phyloP scores from a whole-genome alignment of 1,140 invertebrate species.

The Drosophila sp. region DNA sequence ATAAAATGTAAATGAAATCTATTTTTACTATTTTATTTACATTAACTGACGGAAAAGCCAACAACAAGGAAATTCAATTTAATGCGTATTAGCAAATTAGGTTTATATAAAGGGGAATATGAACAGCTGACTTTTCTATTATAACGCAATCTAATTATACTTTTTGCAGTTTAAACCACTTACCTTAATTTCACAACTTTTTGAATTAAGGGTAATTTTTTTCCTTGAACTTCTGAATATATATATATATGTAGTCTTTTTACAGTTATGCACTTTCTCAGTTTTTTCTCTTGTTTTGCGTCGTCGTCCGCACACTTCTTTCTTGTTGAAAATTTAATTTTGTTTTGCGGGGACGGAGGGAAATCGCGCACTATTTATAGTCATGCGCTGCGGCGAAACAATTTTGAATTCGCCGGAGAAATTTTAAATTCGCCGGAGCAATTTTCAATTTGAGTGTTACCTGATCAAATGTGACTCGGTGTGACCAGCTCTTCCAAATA shows the following conservation, averaged over 20 bases:
- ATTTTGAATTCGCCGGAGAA: too few relatives aligned
- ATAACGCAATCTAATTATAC: not conserved
- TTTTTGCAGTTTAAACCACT: not conserved
- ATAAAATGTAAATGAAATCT: constrained; percentile 20
- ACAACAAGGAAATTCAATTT: not conserved
- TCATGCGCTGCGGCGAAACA: too few relatives aligned
- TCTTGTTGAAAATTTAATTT: not conserved
- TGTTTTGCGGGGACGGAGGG: not conserved
- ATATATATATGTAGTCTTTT: constrained; percentile 1
- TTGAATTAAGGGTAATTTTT: not conserved
- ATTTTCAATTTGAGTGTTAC: too few relatives aligned
- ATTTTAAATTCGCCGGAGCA: too few relatives aligned
- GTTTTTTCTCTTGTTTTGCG: not conserved
- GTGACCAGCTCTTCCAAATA: too few relatives aligned
- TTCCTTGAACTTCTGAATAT: not conserved
- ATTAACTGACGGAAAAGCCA: not conserved
- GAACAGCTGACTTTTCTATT: not conserved
- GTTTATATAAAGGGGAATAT: not conserved
- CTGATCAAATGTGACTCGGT: too few relatives aligned
- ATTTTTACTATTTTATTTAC: not conserved
- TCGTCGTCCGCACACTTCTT: not conserved
- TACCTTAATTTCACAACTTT: not conserved
- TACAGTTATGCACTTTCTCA: not conserved
- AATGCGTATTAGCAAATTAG: constrained; percentile 8
- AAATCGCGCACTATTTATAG: not conserved